Evolutionary conservation across 2,113 vertebrate genomes (phyloP).

Genomic region (Poeciliopsis prolifica): DNA sequence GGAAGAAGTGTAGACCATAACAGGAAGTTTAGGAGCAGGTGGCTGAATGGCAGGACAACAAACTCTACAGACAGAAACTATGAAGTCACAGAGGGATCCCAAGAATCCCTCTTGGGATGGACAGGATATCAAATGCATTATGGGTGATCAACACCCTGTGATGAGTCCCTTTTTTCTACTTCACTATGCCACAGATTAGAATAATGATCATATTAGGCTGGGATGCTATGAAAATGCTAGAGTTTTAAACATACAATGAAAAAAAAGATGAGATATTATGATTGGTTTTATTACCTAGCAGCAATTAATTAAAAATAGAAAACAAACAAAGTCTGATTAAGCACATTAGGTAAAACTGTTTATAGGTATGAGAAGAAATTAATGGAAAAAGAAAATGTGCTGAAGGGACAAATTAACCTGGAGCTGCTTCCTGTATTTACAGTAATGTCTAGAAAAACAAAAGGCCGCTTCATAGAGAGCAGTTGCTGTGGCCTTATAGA

Average conservation of each 20-base stretch:
- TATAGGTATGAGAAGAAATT: neutral
- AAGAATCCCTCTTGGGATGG: conserved; percentile 44
- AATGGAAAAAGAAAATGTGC: neutral
- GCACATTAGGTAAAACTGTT: neutral
- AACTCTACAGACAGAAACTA: conserved; percentile 54
- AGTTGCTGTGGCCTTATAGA: conserved; percentile 41
- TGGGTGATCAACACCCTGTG: conserved; percentile 30
- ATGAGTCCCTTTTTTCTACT: conserved; percentile 42
- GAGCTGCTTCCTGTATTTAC: neutral
- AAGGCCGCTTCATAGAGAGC: conserved; percentile 49
- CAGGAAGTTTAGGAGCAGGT: conserved; percentile 61
- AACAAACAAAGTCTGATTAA: neutral
- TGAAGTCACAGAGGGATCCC: conserved; percentile 55
- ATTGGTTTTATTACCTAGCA: neutral
- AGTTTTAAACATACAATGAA: neutral
- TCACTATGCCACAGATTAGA: conserved; percentile 20
- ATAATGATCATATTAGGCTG: conserved; percentile 14
- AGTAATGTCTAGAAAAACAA: conserved; percentile 39
- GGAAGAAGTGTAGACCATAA: conserved; percentile 21
- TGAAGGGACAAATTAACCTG: neutral
- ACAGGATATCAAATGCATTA: conserved; percentile 53
- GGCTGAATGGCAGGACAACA: conserved; percentile 61
- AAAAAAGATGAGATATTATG: too few relatives aligned
- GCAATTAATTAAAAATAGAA: neutral
- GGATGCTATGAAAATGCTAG: neutral